Base-by-base conservation (phyloP, 1,140 invertebrate species). In the Thrips palmi region DNA sequence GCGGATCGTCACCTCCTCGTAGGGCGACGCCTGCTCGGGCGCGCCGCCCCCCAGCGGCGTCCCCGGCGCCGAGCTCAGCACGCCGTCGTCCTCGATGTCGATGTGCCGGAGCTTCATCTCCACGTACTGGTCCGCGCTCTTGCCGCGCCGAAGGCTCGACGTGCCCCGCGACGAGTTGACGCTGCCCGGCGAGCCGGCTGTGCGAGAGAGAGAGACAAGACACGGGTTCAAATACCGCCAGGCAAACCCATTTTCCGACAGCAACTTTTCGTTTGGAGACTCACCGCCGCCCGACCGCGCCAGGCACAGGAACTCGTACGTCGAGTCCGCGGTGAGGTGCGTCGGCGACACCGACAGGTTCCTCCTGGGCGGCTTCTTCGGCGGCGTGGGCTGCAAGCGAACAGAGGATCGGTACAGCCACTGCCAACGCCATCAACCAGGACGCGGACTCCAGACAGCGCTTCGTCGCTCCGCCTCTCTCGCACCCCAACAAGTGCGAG, bases 301-400 rank as follows among this genome's bases (percentile, higher is more conserved):
- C 30, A 73, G 51, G 49, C 64, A 73, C 33, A 74, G 52, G 44
- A 70, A 71, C 48, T 74, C 69, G 51, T 74, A 73, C 1, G 67
- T 66, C 62, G 68, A 64, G 25, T 59, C 52, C 27, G 63, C 59
- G 48, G 66, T 60, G 10, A 66, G 45, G 43, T 74, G 70, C 3
- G 78, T 82, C 11, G 84, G 84, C 1, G 82, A 87, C 17, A 85
- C 75, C 15, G 80, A 81, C 12, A 87, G 60, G 52, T 85, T 85
- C 36, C 83, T 64, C 29, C 84, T 63, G 0, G 84, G 84, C 36
- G 84, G 83, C 56, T 88, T 88, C 58, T 85, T 85, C 3, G 83
- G 82, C 21, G 82, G 81, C 22, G 77, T 81, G 28, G 77, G 74
- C 68, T 83, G 65, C n/a, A 59, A 54, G 24, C 45, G 37, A 27